Conservation (phyloP, 2,888 invertebrate species). For the Amphiduros pacificus region DNA sequence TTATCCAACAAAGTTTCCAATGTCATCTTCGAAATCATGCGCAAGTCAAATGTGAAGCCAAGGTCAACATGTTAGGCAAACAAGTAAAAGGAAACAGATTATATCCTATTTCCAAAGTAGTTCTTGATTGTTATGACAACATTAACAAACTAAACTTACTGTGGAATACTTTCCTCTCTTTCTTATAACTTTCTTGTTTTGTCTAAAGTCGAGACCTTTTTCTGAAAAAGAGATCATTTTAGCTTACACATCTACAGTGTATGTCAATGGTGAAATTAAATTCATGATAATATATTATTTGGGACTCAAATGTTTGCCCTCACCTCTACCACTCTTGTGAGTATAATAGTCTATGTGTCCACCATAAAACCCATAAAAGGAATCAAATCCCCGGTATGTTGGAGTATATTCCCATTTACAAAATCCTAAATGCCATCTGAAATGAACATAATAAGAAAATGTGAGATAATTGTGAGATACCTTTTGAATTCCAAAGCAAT, state of each 20-base stretch:
- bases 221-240: conserved; percentile 14
- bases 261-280: neutral
- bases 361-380: conserved; percentile 61
- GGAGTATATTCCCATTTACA: conserved; percentile 61
- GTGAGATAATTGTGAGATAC: no score
- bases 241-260: no score
- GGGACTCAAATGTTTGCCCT: neutral
- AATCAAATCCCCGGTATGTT: conserved; percentile 61
- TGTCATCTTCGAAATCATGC: no score
- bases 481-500: no score
- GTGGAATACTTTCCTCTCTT: conserved; percentile 37
- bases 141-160: conserved; percentile 28
- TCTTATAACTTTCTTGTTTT: conserved; percentile 20
- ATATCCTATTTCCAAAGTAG: no score
- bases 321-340: conserved; percentile 32
- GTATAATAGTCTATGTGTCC: conserved; percentile 52
- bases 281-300: neutral
- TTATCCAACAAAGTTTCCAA: no score
- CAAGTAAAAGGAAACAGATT: no score
- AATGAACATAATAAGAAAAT: no score
- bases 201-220: conserved; percentile 29
- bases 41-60: no score
- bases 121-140: no score
- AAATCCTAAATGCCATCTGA: conserved; percentile 62
- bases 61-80: no score